Percentiles rank a stretch among this genome's conserved stretches.
These are phyloP conservation scores for Erebia palarica DNA, from an alignment of 2,888 invertebrate species.

Conservation along the genomic window DNA sequence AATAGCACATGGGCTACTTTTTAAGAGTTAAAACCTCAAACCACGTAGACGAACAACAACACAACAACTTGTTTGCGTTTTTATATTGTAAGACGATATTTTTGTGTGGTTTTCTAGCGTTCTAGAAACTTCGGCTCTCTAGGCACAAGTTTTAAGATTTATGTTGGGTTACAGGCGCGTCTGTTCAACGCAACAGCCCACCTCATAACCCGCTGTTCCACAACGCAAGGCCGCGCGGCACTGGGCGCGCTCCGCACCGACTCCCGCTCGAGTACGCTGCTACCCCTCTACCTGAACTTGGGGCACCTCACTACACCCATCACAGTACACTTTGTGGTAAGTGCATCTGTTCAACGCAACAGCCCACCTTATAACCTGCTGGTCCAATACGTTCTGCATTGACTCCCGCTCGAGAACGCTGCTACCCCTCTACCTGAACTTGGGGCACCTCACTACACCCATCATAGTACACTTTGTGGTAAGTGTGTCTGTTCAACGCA, in stretches of 20 bases:
- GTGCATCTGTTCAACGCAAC: constrained; percentile 28
- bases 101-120: too few relatives aligned
- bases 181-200: constrained; percentile 59
- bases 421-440: constrained; percentile 64
- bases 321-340: constrained; percentile 74
- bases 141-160: too few relatives aligned
- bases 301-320: constrained; percentile 52
- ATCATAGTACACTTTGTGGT: constrained; percentile 75
- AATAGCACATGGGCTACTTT: too few relatives aligned
- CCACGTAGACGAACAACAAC: too few relatives aligned
- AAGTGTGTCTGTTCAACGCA: constrained; percentile 35
- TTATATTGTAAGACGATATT: too few relatives aligned
- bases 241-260: constrained; percentile 32
- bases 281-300: constrained; percentile 65
- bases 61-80: too few relatives aligned
- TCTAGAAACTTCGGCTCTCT: too few relatives aligned
- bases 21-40: too few relatives aligned
- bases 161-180: constrained; percentile 51
- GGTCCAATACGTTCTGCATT: too few relatives aligned
- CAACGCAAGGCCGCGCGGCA: constrained; percentile 46
- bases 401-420: constrained; percentile 54
- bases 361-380: constrained; percentile 51
- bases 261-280: constrained; percentile 54
- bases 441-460: constrained; percentile 50
- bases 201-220: constrained; percentile 45